Evolutionary conservation across 1,140 invertebrate genomes (phyloP), one percentile per base, ranked within the genome.

Genomic region (Cataglyphis hispanica): DNA sequence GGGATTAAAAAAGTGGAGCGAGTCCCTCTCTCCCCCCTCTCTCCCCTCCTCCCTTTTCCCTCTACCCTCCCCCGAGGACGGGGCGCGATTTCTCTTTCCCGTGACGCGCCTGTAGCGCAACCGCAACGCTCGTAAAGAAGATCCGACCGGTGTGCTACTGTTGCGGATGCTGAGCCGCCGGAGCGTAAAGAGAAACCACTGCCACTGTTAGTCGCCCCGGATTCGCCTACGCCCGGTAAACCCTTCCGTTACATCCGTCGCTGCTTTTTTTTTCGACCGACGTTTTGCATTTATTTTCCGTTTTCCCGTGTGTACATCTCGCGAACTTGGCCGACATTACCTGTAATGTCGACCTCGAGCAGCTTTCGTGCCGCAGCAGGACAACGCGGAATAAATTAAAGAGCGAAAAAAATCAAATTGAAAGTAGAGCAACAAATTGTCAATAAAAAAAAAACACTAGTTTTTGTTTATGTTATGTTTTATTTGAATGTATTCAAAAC

Each of bases 121-220:
- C 85, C 85, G 81, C 88, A 90, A 90, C 88, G 90, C 88, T 90
- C 90, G 88, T 91, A 91, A 91, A 91, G 90, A 87, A 84, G 85
- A 89, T 90, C 84, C 88, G 61, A 87, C 66, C 46, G 56, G 70
- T 50, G 84, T 43, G 66, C 63, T 60, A 60, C 75, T 85, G 72
- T 60, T 46, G 66, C 74, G 90, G 64, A 87, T 70, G 86, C 64
- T 60, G 69, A 87, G 50, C 77, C 86, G 84, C 83, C 86, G 69
- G 61, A 88, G 46, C 87, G 83, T 83, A 63, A 67, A 87, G 64
- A 84, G 75, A 88, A 83, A 87, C 22, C 70, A 22, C 50, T 31
- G 40, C 43, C 37, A 11, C 13, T 27, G 46, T 50, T 50, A 50
- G 46, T 50, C 46, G 46, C 40, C 74, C 58, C 83, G 66, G 83